Percentiles rank a stretch among this genome's conserved stretches.
These are phyloP conservation scores for Drosophila micromelanica DNA, from an alignment of 1,140 invertebrate species.

Conservation along the genomic window DNA sequence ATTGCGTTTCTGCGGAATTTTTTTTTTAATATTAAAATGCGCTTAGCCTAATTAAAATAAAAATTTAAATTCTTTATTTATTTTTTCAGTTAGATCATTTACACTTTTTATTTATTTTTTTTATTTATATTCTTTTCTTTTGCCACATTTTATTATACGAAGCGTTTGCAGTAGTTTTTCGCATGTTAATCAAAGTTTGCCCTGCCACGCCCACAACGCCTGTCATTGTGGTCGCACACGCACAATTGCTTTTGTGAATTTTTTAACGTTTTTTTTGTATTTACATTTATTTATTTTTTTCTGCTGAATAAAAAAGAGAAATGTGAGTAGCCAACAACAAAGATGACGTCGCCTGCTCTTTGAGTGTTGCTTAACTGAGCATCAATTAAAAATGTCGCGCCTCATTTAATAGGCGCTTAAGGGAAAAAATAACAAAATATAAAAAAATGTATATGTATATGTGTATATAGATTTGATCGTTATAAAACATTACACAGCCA, in stretches of 20 bases:
- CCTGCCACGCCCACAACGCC: not conserved
- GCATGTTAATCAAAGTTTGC: constrained; percentile 14
- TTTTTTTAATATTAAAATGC: too few species aligned
- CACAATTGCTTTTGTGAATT: not conserved
- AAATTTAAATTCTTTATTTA: too few species aligned
- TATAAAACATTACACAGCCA: constrained; percentile 7
- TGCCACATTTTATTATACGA: constrained; percentile 4
- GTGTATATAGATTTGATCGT: not conserved
- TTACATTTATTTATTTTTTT: not conserved
- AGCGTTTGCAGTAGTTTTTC: constrained; percentile 3
- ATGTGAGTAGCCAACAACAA: constrained; percentile 4
- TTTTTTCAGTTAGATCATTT: too few species aligned
- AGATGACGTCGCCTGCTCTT: constrained; percentile 33
- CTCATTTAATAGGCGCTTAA: constrained; percentile 69
- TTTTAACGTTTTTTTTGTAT: not conserved
- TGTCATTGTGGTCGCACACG: not conserved
- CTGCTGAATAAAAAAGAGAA: too few species aligned
- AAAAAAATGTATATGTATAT: not conserved
- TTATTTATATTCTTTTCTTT: not conserved
- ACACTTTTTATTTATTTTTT: not conserved
- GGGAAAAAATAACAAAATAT: constrained; percentile 17
- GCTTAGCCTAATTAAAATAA: too few species aligned
- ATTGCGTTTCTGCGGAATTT: too few species aligned
- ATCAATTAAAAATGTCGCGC: constrained; percentile 79
- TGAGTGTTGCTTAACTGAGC: constrained; percentile 71